Conservation (phyloP, 2,888 invertebrate genomes). For the Temnothorax ravouxi region DNA sequence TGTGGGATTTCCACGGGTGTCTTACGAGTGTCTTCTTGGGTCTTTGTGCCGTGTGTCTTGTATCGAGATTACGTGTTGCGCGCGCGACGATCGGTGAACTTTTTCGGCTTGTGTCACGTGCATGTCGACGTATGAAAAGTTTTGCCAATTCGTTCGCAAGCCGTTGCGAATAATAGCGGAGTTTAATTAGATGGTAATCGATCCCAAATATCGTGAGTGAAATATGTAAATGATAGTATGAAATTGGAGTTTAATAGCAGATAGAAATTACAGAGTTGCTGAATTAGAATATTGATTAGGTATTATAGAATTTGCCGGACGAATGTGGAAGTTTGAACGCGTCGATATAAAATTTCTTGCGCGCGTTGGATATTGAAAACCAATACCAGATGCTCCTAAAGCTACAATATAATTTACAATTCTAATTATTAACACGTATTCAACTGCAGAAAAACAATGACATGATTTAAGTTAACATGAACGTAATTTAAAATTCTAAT, state of each 20-base stretch:
- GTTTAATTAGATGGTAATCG: constrained; percentile 25
- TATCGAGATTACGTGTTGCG: constrained; percentile 29
- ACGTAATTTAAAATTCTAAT: background rate
- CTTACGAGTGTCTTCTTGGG: background rate
- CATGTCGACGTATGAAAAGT: background rate
- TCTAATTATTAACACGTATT: background rate
- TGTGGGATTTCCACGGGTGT: constrained; percentile 46
- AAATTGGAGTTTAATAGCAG: background rate
- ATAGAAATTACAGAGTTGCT: background rate
- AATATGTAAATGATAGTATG: background rate
- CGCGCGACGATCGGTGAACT: constrained; percentile 33
- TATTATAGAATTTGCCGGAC: background rate
- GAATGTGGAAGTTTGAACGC: background rate
- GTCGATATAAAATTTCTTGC: background rate
- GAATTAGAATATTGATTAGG: constrained; percentile 12
- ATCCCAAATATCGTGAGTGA: background rate
- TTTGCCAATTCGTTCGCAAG: background rate
- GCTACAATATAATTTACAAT: background rate
- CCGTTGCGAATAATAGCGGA: background rate
- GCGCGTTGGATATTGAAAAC: background rate
- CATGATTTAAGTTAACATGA: background rate
- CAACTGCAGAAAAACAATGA: background rate
- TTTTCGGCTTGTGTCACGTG: constrained; percentile 37
- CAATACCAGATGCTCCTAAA: background rate
- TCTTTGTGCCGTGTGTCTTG: background rate